A percentile compares a stretch with the other conserved stretches of the same genome.
phyloP scores from a whole-genome alignment of 2,888 invertebrate species.

The Mythimna albipuncta region DNA sequence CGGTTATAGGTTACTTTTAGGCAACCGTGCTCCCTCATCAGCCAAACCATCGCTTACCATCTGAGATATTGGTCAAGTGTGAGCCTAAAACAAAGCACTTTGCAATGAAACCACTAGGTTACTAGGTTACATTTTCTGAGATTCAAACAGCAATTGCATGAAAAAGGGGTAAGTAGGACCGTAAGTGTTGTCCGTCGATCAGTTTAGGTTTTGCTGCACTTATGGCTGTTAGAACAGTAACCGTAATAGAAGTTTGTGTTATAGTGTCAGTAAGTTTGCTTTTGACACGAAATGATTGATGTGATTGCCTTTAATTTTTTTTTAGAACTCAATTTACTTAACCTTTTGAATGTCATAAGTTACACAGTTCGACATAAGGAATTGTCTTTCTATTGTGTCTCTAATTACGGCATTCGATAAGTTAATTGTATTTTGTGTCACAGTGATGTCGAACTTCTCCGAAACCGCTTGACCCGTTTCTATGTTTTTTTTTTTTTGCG shows the following conservation, averaged over 20 bases:
- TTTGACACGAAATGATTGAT: not conserved
- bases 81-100: not conserved
- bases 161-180: constrained; percentile 12
- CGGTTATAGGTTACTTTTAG: not conserved
- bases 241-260: constrained; percentile 10
- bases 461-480: no score
- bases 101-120: not conserved
- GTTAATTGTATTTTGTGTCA: no score
- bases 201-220: constrained; percentile 26
- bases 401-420: no score
- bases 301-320: not conserved
- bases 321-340: no score
- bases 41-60: no score
- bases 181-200: not conserved
- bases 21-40: no score
- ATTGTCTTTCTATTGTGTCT: no score
- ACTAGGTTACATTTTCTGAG: not conserved
- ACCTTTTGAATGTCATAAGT: no score
- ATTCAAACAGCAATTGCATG: not conserved
- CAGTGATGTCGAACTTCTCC: no score
- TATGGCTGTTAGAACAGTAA: constrained; percentile 8
- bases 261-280: constrained; percentile 7
- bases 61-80: no score
- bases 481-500: no score
- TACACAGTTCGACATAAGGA: no score